Percentiles rank a stretch among this genome's conserved stretches.
These are phyloP conservation scores for Alentia gelatinosa DNA, from an alignment of 2,888 invertebrate species.

Conservation along the genomic window DNA sequence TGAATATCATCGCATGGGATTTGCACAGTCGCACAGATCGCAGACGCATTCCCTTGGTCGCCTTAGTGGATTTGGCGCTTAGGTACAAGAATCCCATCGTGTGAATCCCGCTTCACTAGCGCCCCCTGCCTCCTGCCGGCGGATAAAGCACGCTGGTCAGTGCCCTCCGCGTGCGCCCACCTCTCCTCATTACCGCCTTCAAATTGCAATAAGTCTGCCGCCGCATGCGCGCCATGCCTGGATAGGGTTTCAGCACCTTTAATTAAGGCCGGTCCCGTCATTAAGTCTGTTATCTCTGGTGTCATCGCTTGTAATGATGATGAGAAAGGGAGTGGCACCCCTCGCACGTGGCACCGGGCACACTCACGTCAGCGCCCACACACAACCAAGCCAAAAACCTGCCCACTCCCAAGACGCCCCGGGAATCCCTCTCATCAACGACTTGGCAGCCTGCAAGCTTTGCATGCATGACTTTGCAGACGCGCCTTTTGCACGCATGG, in stretches of 20 bases:
- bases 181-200: not conserved
- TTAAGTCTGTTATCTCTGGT: slow-evolving; percentile 23
- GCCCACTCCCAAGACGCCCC: not conserved
- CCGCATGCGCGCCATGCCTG: not conserved
- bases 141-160: not conserved
- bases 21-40: no score
- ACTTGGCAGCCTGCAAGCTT: no score
- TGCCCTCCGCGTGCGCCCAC: not conserved
- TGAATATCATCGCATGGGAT: no score
- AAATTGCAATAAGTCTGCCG: not conserved
- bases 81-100: no score
- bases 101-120: no score
- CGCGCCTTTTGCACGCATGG: no score
- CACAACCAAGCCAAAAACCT: not conserved
- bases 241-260: not conserved
- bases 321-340: slow-evolving; percentile 10
- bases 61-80: no score
- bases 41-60: no score
- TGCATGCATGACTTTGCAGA: not conserved
- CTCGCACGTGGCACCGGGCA: no score
- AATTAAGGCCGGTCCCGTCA: not conserved
- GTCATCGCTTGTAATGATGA: slow-evolving; percentile 38
- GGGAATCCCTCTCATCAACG: not conserved
- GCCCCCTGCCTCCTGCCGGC: no score
- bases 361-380: not conserved